Conservation (phyloP, 2,888 invertebrate species). For the Agrotis segetum region DNA sequence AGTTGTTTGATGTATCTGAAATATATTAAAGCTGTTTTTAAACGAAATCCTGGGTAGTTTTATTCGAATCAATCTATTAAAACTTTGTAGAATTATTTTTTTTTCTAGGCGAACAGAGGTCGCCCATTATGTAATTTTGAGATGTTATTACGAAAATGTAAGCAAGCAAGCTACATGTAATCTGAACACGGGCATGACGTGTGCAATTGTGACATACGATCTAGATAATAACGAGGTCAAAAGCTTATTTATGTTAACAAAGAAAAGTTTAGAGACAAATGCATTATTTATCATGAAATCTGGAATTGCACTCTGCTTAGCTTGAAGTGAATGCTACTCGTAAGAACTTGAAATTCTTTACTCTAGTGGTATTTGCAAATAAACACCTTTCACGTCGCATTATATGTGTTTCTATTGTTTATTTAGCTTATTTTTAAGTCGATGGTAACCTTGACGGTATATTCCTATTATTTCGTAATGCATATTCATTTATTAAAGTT, state of each 20-base stretch:
- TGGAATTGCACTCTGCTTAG: constrained; percentile 64
- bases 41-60: too few relatives aligned
- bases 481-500: constrained; percentile 39
- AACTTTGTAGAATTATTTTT: too few relatives aligned
- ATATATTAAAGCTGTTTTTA: constrained; percentile 11
- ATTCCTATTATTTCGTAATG: constrained; percentile 21
- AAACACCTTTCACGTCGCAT: not conserved
- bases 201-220: not conserved
- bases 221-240: not conserved
- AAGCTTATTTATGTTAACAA: constrained; percentile 38
- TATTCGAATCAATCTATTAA: not conserved
- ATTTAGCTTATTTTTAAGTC: constrained; percentile 3
- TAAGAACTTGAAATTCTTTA: constrained; percentile 61
- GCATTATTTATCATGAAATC: constrained; percentile 57
- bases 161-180: not conserved
- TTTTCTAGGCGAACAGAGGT: not conserved
- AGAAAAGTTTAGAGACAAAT: constrained; percentile 52
- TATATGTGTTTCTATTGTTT: constrained; percentile 2
- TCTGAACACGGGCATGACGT: not conserved
- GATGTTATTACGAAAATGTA: not conserved
- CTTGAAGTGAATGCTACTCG: constrained; percentile 57
- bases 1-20: constrained; percentile 5
- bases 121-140: not conserved
- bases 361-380: constrained; percentile 31
- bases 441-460: constrained; percentile 10